Base-by-base conservation (phyloP, 2,797 vertebrate species). In the Hafferia zeledoni region DNA sequence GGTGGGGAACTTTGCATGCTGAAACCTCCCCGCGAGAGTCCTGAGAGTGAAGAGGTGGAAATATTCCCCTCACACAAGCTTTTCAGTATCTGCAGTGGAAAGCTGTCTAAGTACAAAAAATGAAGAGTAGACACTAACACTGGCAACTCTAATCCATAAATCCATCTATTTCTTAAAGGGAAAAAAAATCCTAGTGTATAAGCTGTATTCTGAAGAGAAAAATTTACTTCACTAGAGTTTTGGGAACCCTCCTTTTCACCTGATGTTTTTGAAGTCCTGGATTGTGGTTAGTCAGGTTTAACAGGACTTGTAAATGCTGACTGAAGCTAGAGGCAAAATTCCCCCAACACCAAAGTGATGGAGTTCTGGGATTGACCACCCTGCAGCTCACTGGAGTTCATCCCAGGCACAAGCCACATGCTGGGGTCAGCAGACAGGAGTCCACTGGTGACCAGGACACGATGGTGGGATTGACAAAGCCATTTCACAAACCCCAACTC, bases 251-350 rank as follows among this genome's bases (percentile, higher is more conserved):
- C 17, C 0, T 92, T 89, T 92, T 91, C 56, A 25, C 64, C 56
- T 56, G 8, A 2, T 27, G 47, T 35, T 91, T 83, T 47, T 78
- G 53, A 76, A 91, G 72, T 56, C 61, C 50, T 11, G 59, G 90
- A 95, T 95, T 97, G 95, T 25, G 35, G 95, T 93, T 90, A 76
- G 84, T 95, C 96, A 89, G 86, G 95, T 96, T 95, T 79, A 70
- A 65, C 94, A 93, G 78, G 95, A 87, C 74, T 70, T 28, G 9
- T 16, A 87, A 87, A 60, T 5, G 31, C 93, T 90, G 94, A 43
- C 37, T 84, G 88, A 50, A 69, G 85, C 85, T 55, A 5, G 59
- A 90, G 86, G 94, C 60, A 74, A 63, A 94, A 87, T 77, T 96
- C 70, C 81, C 77, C 17, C 1, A 31, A 72, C 89, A 52, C 30